phyloP scores from a whole-genome alignment of 2,113 vertebrate species.

The Hyaena hyaena region DNA sequence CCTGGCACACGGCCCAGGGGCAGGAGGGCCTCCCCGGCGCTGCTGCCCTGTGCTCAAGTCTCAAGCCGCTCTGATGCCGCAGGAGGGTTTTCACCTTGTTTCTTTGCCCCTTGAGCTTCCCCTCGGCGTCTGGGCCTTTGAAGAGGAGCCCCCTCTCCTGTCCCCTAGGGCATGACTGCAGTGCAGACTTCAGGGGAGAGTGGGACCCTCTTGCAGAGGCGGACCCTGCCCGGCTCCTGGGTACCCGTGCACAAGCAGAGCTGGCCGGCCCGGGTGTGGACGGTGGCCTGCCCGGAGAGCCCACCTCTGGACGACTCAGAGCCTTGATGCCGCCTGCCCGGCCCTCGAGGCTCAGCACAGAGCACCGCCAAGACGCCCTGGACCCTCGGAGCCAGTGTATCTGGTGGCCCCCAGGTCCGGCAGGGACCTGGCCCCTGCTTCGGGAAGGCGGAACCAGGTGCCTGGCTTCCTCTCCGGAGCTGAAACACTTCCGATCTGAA shows the following conservation, averaged over 20 bases:
- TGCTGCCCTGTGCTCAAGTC: background rate
- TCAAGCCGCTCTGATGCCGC: background rate
- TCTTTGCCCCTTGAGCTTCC: background rate
- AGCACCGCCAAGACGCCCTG: conserved; percentile 52
- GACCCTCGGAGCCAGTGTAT: conserved; percentile 78
- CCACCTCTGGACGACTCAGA: background rate
- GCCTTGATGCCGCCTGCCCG: conserved; percentile 7
- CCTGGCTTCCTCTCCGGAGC: conserved; percentile 74
- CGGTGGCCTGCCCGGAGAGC: rapidly evolving
- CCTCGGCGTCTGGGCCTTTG: rapidly evolving
- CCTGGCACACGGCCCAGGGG: background rate
- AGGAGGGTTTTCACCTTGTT: rapidly evolving
- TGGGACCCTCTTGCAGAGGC: rapidly evolving
- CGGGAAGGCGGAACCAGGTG: conserved; percentile 91
- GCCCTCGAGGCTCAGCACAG: background rate
- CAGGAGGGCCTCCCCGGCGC: background rate
- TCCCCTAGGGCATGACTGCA: rapidly evolving
- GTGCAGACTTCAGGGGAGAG: background rate
- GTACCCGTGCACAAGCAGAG: too few relatives aligned
- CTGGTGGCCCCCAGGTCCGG: conserved; percentile 89
- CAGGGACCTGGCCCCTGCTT: conserved; percentile 92
- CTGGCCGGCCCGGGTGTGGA: rapidly evolving
- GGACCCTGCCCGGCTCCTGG: background rate
- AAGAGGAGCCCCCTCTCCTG: rapidly evolving
- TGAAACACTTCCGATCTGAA: background rate